Evolutionary conservation across 2,888 invertebrate species (phyloP).

Genomic region (Serripes groenlandicus): DNA sequence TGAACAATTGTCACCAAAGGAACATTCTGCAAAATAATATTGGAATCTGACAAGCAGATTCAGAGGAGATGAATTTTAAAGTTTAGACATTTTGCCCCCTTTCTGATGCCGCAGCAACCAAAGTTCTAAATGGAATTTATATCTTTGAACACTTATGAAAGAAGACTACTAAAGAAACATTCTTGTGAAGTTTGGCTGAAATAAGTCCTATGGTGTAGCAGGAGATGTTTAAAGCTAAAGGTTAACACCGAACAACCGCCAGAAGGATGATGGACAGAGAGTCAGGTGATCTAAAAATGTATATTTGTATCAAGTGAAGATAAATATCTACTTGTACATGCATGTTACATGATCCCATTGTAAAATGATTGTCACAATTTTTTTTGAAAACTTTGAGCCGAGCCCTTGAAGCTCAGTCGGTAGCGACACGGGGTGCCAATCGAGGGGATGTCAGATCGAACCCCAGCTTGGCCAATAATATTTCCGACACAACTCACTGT

Average conservation of each 20-base stretch:
- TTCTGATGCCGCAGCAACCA: not conserved
- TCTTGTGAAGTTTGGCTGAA: not conserved
- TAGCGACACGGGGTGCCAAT: no score
- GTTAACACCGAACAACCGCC: no score
- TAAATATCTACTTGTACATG: no score
- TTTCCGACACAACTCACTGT: no score
- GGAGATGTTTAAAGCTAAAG: not conserved
- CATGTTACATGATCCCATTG: no score
- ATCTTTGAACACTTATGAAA: not conserved
- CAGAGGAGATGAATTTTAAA: not conserved
- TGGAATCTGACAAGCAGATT: not conserved
- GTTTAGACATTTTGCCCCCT: not conserved
- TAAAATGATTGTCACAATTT: no score
- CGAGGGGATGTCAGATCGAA: no score
- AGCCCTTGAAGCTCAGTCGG: no score
- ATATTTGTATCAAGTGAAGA: no score
- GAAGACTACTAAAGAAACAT: not conserved
- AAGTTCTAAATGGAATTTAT: not conserved
- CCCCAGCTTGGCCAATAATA: no score
- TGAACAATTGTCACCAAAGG: not conserved
- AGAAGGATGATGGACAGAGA: not conserved
- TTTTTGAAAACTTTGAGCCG: no score
- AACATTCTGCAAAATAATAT: not conserved
- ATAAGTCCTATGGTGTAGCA: not conserved
- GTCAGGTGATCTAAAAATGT: not conserved